These are phyloP conservation scores for Epizoanthus scotinus DNA, from an alignment of 92 coral and sea anemone species.

Conservation along the genomic window DNA sequence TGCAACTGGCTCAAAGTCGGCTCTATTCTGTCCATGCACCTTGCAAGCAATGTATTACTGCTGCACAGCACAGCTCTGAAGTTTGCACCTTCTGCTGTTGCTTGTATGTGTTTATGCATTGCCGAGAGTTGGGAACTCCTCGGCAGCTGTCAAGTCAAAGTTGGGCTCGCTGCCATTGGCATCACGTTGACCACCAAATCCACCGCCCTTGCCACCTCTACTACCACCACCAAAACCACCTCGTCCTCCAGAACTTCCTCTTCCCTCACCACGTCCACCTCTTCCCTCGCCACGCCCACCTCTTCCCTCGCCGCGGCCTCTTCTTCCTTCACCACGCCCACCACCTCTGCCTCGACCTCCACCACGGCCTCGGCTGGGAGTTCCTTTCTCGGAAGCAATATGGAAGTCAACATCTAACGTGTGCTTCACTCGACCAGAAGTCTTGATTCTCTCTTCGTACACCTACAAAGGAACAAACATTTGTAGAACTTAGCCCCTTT, in stretches of 20 bases:
- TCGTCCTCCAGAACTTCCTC: constrained; percentile 40
- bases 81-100: neutral
- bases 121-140: constrained; percentile 91
- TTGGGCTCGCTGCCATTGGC: constrained; percentile 59
- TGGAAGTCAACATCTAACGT: constrained; percentile 78
- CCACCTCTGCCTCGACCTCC: constrained; percentile 58
- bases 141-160: constrained; percentile 65
- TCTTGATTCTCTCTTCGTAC: constrained; percentile 90
- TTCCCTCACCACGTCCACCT: constrained; percentile 68
- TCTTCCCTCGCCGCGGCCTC: constrained; percentile 63
- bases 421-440: constrained; percentile 95
- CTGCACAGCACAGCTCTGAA: constrained; percentile 11
- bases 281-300: constrained; percentile 66
- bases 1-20: constrained; percentile 22
- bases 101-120: constrained; percentile 35
- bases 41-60: neutral
- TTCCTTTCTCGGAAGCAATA: constrained; percentile 61
- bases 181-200: constrained; percentile 43
- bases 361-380: constrained; percentile 52
- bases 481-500: neutral
- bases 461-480: constrained; percentile 45
- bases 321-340: constrained; percentile 58
- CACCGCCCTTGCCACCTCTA: constrained; percentile 66
- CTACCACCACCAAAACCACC: constrained; percentile 57
- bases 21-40: constrained; percentile 8